Percentiles rank a stretch among this genome's conserved stretches.
phyloP scores from a whole-genome alignment of 1,140 invertebrate species.

The Hirudo medicinalis region DNA sequence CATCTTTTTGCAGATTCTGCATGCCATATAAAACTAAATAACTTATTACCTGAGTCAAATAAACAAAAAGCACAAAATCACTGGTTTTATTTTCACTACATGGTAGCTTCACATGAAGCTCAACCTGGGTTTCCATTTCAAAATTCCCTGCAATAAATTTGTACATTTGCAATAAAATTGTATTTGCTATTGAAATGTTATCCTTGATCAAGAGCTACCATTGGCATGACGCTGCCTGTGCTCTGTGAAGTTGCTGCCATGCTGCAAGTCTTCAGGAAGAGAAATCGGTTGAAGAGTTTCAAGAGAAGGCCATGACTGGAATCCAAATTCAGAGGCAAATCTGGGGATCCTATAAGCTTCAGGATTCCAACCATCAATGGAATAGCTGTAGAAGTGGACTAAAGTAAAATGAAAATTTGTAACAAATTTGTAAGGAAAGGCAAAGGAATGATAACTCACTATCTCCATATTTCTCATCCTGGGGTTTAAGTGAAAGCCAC shows the following conservation, averaged over 20 bases:
- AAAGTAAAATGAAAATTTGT: background rate
- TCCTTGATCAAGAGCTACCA: conserved; percentile 15
- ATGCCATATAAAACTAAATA: conserved; percentile 11
- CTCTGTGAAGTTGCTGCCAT: conserved; percentile 24
- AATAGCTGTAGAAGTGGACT: conserved; percentile 87
- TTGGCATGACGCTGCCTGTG: conserved; percentile 32
- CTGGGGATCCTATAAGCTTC: conserved; percentile 62
- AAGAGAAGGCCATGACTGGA: conserved; percentile 55
- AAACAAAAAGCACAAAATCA: conserved; percentile 35
- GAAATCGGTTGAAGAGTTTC: conserved; percentile 25
- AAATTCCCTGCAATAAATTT: conserved; percentile 26
- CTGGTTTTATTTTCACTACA: conserved; percentile 26
- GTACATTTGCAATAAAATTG: conserved; percentile 1
- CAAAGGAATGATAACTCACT: conserved; percentile 44
- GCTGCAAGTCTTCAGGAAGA: conserved; percentile 17
- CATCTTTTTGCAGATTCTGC: conserved; percentile 16
- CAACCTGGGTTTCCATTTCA: conserved; percentile 30
- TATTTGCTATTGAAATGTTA: conserved; percentile 4
- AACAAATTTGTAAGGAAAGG: no score
- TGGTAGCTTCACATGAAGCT: conserved; percentile 30
- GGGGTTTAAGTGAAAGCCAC: conserved; percentile 62
- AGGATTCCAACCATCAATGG: conserved; percentile 63
- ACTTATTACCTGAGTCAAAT: conserved; percentile 38
- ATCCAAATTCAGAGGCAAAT: conserved; percentile 89
- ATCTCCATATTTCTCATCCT: conserved; percentile 69